phyloP scores from a whole-genome alignment of 2,888 invertebrate genomes.

The Aphelenchoides bicaudatus region DNA sequence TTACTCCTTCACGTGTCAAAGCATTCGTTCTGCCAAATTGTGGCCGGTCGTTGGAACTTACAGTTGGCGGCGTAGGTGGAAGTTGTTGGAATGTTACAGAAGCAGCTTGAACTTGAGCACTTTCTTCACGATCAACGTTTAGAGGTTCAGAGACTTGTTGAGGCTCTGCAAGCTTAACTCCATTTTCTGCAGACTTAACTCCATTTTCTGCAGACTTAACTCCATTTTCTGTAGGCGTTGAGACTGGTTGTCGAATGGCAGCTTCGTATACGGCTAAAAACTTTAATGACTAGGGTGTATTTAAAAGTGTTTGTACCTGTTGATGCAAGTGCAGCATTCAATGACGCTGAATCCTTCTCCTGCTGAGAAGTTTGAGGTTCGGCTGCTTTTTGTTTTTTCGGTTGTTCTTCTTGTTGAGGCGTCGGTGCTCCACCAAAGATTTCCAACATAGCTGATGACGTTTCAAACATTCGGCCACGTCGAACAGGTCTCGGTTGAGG shows the following conservation, averaged over 20 bases:
- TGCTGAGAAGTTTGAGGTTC: neutral
- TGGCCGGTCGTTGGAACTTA: neutral
- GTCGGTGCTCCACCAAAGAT: constrained; percentile 31
- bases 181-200: neutral
- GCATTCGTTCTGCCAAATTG: constrained; percentile 13
- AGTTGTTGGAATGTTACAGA: constrained; percentile 12
- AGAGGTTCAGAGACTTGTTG: neutral
- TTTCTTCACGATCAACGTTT: too few species aligned
- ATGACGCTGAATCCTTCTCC: neutral
- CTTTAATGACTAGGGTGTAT: too few species aligned
- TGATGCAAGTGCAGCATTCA: constrained; percentile 1
- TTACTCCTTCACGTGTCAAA: constrained; percentile 7
- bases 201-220: neutral
- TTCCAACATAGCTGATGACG: constrained; percentile 37
- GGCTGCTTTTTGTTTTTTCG: neutral
- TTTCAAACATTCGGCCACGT: constrained; percentile 25
- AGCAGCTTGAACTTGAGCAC: neutral
- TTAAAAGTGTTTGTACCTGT: too few species aligned
- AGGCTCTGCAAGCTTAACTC: neutral
- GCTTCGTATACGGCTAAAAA: constrained; percentile 11
- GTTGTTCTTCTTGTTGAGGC: constrained; percentile 3
- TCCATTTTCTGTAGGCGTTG: neutral
- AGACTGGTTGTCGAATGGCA: neutral
- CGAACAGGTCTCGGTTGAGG: constrained; percentile 15
- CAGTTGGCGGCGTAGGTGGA: constrained; percentile 9